A percentile compares a stretch with the other conserved stretches of the same genome.
These are phyloP conservation scores for Anoplophora glabripennis DNA, from an alignment of 1,140 invertebrate genomes.

Conservation along the genomic window DNA sequence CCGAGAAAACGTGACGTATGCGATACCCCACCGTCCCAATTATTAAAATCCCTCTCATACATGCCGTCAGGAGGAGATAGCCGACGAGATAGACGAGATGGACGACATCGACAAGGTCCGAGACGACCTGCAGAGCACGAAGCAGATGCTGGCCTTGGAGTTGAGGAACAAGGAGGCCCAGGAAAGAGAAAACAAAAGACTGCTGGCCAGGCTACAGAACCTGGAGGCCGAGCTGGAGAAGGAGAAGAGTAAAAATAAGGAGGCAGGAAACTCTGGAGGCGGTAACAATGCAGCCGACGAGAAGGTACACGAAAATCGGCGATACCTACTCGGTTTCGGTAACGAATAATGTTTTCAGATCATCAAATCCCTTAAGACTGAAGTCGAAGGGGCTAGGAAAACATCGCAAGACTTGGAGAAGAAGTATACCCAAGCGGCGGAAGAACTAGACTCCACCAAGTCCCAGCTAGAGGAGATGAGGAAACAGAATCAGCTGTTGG, in stretches of 20 bases:
- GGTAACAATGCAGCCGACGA: slow-evolving; percentile 33
- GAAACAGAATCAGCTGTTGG: slow-evolving; percentile 69
- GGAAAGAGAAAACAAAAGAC: slow-evolving; percentile 80
- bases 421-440: slow-evolving; percentile 69
- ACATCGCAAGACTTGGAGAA: slow-evolving; percentile 76
- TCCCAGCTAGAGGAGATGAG: slow-evolving; percentile 76
- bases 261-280: slow-evolving; percentile 11
- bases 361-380: slow-evolving; percentile 66
- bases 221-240: slow-evolving; percentile 73
- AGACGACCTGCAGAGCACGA: slow-evolving; percentile 86
- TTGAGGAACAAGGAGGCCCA: slow-evolving; percentile 81
- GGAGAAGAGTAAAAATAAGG: slow-evolving; percentile 52
- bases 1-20: too few species aligned
- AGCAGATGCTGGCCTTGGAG: slow-evolving; percentile 84
- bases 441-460: slow-evolving; percentile 72
- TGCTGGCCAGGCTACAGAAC: slow-evolving; percentile 72
- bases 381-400: slow-evolving; percentile 72
- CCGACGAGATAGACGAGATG: slow-evolving; percentile 73
- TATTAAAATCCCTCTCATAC: slow-evolving; percentile 49
- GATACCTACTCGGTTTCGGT: not conserved
- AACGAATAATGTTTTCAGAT: slow-evolving; percentile 37
- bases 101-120: slow-evolving; percentile 88
- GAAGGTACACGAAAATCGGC: slow-evolving; percentile 36
- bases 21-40: slow-evolving; percentile 56
- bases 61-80: slow-evolving; percentile 42